Conservation (phyloP, 2,113 vertebrate species). For the Barnardius zonarius region DNA sequence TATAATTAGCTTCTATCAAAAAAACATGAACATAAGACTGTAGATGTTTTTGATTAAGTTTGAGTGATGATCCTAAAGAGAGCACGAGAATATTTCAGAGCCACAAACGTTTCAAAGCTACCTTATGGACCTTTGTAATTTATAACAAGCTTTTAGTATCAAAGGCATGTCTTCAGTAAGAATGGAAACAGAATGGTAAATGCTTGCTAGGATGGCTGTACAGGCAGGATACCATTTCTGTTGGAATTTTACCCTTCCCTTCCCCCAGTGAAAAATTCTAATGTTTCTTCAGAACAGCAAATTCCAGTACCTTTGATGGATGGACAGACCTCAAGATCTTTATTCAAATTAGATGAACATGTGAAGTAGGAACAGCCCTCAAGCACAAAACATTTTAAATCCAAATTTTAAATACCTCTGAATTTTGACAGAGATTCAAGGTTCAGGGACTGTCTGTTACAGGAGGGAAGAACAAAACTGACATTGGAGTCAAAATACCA, state of each 20-base stretch:
- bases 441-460: neutral
- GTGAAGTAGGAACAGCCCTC: neutral
- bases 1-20: slow-evolving; percentile 35
- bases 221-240: slow-evolving; percentile 29
- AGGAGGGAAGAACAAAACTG: neutral
- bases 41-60: slow-evolving; percentile 36
- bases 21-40: neutral
- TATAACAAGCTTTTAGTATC: neutral
- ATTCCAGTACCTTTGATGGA: slow-evolving; percentile 17
- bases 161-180: neutral
- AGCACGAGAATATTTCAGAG: neutral
- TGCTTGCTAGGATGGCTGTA: neutral
- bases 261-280: slow-evolving; percentile 4
- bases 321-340: slow-evolving; percentile 29
- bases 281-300: slow-evolving; percentile 12
- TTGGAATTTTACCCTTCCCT: slow-evolving; percentile 43
- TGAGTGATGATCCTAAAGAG: neutral
- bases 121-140: neutral
- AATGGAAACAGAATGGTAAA: neutral
- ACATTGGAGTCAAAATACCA: neutral
- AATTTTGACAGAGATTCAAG: slow-evolving; percentile 16
- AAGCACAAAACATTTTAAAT: slow-evolving; percentile 16
- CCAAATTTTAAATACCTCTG: slow-evolving; percentile 32
- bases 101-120: neutral
- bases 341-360: slow-evolving; percentile 24